These are phyloP conservation scores for Phaedon cochleariae DNA, from an alignment of 2,888 invertebrate genomes.

Conservation along the genomic window DNA sequence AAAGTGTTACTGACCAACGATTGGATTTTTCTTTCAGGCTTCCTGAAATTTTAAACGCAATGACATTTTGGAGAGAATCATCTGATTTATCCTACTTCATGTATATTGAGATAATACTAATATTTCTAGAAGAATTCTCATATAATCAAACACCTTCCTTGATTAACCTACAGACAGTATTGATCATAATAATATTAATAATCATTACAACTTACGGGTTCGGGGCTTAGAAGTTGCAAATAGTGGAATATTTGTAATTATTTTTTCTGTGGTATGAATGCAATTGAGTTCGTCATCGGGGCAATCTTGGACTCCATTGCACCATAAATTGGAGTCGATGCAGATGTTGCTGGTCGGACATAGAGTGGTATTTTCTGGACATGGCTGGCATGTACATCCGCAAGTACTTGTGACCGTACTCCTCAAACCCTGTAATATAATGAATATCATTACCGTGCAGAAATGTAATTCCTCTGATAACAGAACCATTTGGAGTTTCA, in stretches of 20 bases:
- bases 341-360: constrained; percentile 82
- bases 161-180: no score
- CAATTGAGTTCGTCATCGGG: constrained; percentile 83
- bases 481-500: no score
- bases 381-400: constrained; percentile 77
- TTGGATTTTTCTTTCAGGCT: no score
- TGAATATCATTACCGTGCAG: neutral
- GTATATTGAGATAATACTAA: no score
- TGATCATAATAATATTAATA: no score
- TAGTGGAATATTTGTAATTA: constrained; percentile 14
- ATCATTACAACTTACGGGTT: neutral
- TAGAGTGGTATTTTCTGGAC: constrained; percentile 70
- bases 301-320: constrained; percentile 83
- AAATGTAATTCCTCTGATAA: no score
- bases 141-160: no score
- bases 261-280: constrained; percentile 48
- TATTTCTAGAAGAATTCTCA: no score
- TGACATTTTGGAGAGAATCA: no score
- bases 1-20: no score
- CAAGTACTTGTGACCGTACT: constrained; percentile 71
- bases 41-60: no score
- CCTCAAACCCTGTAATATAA: constrained; percentile 63
- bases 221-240: neutral
- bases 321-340: constrained; percentile 76
- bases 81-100: no score